Percentiles rank a stretch among this genome's conserved stretches.
Conservation (phyloP, 92 coral and sea anemone genomes). For the Porites divaricata region DNA sequence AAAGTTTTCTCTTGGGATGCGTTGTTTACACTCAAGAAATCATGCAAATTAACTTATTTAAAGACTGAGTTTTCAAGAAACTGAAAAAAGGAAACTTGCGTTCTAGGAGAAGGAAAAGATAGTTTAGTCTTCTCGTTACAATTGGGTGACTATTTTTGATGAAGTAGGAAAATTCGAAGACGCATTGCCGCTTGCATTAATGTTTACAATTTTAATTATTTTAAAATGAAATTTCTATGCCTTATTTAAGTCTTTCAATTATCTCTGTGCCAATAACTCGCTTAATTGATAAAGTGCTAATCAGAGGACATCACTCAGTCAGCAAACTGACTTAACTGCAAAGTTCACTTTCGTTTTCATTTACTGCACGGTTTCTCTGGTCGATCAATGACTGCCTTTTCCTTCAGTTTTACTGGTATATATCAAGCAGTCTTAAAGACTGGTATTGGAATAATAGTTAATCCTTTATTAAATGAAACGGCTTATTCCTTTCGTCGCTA, state of each 20-base stretch:
- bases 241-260: neutral
- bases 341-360: neutral
- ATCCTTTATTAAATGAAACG: neutral
- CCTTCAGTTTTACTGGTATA: neutral
- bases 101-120: too few species aligned
- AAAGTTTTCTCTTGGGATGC: too few species aligned
- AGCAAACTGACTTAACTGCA: neutral
- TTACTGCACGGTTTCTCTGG: neutral
- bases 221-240: neutral
- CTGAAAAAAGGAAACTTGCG: too few species aligned
- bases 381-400: neutral
- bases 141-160: too few species aligned
- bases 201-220: too few species aligned
- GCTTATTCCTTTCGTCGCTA: conserved; percentile 13
- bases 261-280: neutral
- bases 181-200: too few species aligned
- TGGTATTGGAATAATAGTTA: neutral
- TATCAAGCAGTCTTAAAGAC: neutral
- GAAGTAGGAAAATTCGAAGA: too few species aligned
- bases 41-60: too few species aligned
- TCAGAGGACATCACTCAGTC: neutral
- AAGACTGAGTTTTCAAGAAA: too few species aligned
- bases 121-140: too few species aligned
- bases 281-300: conserved; percentile 10
- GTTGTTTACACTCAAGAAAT: too few species aligned